Base-by-base conservation (phyloP, 2,888 invertebrate genomes). In the Harpagoxenus sublaevis region DNA sequence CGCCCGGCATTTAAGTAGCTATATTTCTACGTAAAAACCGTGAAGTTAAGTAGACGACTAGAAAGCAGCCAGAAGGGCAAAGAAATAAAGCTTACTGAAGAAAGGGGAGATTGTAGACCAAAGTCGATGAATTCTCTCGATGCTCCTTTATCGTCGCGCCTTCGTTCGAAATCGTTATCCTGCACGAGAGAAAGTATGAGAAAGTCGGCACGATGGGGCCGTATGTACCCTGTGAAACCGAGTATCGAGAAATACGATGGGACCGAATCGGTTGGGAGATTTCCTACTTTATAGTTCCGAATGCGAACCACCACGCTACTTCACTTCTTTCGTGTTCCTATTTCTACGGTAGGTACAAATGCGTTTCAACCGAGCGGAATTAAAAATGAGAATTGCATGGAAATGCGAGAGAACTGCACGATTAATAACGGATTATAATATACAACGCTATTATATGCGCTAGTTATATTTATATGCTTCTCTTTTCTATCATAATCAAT, bases 21-120 rank as follows among this genome's bases (percentile, higher is more conserved):
- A 78, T 75, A 85, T 86, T 84, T 83, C 81, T 82, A 42, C 39
- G 65, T 63, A 85, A 86, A 84, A 86, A 85, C 77, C 84, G 84
- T 87, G 84, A 90, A 90, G 90, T 87, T 90, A 90, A 89, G 89
- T 84, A 85, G 88, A 90, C 85, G 87, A 79, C 68, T 65, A 65
- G 71, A 63, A 51, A 39, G 42, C 63, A 65, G 45, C n/a, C 62
- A 48, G 63, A 82, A 42, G 23, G 28, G 39, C 12, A 57, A 57
- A 57, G 35, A 9, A 51, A 62, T 62, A 70, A 39, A 86, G 86
- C 75, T 84, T 75, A 65, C 86, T 65, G 57, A 48, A 77, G 51
- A 74, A 65, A 48, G 60, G 45, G 57, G 66, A 39, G 73, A 71
- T 66, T 48, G 51, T 66, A 45, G 51, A 77, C 6, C 28, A 28